These are phyloP conservation scores for Marcusenius ussheri DNA, from an alignment of 2,113 vertebrate species.

Conservation along the genomic window DNA sequence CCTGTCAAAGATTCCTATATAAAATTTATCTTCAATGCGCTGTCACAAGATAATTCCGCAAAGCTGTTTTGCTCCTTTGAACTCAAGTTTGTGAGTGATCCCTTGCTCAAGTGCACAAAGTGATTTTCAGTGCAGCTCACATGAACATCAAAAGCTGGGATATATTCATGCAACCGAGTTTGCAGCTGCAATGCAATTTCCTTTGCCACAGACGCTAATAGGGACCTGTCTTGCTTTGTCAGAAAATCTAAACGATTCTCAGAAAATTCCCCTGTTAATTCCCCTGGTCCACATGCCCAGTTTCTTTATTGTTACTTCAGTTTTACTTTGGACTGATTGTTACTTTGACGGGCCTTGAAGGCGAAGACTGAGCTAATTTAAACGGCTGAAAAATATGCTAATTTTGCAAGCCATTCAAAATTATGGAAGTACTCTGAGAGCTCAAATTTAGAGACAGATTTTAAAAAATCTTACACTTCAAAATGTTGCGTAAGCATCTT, in stretches of 20 bases:
- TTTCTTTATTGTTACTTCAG: neutral
- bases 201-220: no score
- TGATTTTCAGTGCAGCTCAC: neutral
- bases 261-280: neutral
- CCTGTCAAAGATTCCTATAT: neutral
- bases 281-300: neutral
- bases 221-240: neutral
- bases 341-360: neutral
- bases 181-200: neutral
- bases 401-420: neutral
- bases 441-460: neutral
- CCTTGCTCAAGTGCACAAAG: neutral
- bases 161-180: neutral
- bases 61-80: neutral
- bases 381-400: neutral
- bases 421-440: neutral
- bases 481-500: neutral
- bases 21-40: no score
- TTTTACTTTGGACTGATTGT: neutral
- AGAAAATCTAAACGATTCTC: neutral
- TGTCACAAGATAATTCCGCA: neutral
- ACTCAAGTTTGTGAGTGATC: neutral
- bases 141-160: no score
- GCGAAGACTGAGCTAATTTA: neutral
- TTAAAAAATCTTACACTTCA: neutral